Evolutionary conservation across 2,888 invertebrate genomes (phyloP), one percentile per base, ranked within the genome.

Genomic region (Temnothorax unifasciatus): DNA sequence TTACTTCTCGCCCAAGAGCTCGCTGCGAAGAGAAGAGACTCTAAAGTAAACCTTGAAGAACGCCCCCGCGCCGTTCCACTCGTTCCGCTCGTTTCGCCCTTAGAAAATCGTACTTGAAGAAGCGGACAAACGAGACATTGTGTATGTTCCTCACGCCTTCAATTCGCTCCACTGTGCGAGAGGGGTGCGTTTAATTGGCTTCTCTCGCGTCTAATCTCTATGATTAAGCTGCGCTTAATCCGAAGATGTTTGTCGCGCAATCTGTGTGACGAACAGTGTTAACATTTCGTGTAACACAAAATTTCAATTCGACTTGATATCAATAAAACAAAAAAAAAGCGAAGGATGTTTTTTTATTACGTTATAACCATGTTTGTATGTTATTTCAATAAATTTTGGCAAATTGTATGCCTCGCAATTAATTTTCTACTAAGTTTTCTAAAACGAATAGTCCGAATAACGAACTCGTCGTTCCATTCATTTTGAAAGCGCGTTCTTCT

Each of bases 41-140:
- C 18, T 57, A 41, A 54, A 50, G 29, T 54, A 44, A 75, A 47
- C 34, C 74, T 15, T 54, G 54, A 77, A 69, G 54, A 77, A 77
- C 44, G 54, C 41, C 54, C 54, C 13, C 41, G 4, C 41, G 11
- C 64, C 79, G 44, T 34, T 76, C 59, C 47, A 52, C 75, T 71
- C 74, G 50, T 73, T 84, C 75, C 25, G 29, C 34, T 34, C 34
- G 34, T 34, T 34, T 34, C 34, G 38, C 34, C 25, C 21, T 74
- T 61, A 74, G 38, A 44, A 57, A 69, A 77, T 69, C 54, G 54
- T 69, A 68, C 29, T n/a, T n/a, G 68, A 68, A 68, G 54, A 77
- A 77, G 38, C 44, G 13, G 29, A 77, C 41, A 64, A 52, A 75
- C n/a, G 41, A 68, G 77, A 66, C 15, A 41, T 29, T 44, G 41